Percentiles rank a stretch among this genome's conserved stretches.
These are phyloP conservation scores for Sesia bembeciformis DNA, from an alignment of 2,888 invertebrate species.

Conservation along the genomic window DNA sequence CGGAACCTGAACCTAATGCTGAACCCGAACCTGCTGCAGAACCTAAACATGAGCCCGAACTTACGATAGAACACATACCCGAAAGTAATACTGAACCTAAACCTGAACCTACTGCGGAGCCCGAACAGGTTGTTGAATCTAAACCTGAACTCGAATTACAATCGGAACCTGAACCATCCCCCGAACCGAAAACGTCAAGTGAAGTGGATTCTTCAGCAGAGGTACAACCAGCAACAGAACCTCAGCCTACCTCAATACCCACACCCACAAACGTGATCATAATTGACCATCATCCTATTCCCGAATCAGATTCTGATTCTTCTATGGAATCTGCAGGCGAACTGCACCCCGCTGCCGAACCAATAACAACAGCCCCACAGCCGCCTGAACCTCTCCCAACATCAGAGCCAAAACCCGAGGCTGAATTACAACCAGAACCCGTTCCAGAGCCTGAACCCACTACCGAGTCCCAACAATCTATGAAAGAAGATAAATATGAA, in stretches of 20 bases:
- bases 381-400: not conserved
- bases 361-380: not conserved
- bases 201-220: slow-evolving; percentile 21
- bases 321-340: not conserved
- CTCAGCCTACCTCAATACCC: slow-evolving; percentile 6
- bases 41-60: slow-evolving; percentile 18
- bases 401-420: slow-evolving; percentile 4
- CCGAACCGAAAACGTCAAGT: slow-evolving; percentile 13
- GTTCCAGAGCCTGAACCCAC: slow-evolving; percentile 12
- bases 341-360: not conserved
- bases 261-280: slow-evolving; percentile 9
- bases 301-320: not conserved
- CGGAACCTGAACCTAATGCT: slow-evolving; percentile 23
- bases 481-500: not conserved
- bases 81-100: slow-evolving; percentile 16
- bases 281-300: slow-evolving; percentile 5
- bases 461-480: slow-evolving; percentile 4
- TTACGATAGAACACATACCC: slow-evolving; percentile 19
- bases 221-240: slow-evolving; percentile 17
- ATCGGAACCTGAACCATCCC: slow-evolving; percentile 7
- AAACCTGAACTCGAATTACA: slow-evolving; percentile 15
- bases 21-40: slow-evolving; percentile 19
- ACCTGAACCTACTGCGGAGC: slow-evolving; percentile 13
- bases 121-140: slow-evolving; percentile 18
- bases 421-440: slow-evolving; percentile 14